Evolutionary conservation across 2,113 vertebrate species (phyloP).

Genomic region (Siphamia tubifer): DNA sequence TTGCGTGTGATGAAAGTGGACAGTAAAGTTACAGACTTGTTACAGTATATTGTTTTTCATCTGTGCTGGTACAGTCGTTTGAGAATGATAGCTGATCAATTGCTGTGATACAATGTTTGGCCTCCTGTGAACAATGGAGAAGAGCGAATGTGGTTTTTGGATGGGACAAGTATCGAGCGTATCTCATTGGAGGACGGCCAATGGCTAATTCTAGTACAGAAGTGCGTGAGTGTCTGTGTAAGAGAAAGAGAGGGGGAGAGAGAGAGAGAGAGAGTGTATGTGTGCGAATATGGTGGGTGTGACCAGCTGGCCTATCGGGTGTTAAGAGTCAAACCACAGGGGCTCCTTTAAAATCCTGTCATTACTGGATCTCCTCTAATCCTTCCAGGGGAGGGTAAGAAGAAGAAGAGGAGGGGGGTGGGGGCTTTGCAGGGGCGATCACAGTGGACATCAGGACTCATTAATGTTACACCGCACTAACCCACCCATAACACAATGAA

Average conservation of each 20-base stretch:
- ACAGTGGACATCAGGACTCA: constrained; percentile 1
- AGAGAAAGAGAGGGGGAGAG: background rate
- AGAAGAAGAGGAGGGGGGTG: background rate
- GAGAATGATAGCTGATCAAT: constrained; percentile 61
- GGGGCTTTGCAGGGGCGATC: background rate
- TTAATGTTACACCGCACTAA: constrained; percentile 14
- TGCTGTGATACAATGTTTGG: constrained; percentile 61
- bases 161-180: constrained; percentile 62
- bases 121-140: constrained; percentile 54
- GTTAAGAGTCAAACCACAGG: constrained; percentile 31
- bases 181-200: constrained; percentile 63
- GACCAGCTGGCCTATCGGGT: constrained; percentile 25
- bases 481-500: background rate
- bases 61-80: constrained; percentile 32
- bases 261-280: background rate
- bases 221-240: constrained; percentile 5
- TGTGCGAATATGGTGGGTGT: constrained; percentile 6
- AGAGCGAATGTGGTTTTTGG: constrained; percentile 56
- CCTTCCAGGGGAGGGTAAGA: background rate
- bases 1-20: too few species aligned
- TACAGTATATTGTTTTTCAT: constrained; percentile 21
- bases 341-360: constrained; percentile 43
- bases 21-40: background rate
- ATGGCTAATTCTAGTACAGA: constrained; percentile 54
- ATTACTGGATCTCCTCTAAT: constrained; percentile 12